A percentile compares a stretch with the other conserved stretches of the same genome.
These are phyloP conservation scores for Coryphaenoides rupestris DNA, from an alignment of 2,113 vertebrate genomes.

Conservation along the genomic window DNA sequence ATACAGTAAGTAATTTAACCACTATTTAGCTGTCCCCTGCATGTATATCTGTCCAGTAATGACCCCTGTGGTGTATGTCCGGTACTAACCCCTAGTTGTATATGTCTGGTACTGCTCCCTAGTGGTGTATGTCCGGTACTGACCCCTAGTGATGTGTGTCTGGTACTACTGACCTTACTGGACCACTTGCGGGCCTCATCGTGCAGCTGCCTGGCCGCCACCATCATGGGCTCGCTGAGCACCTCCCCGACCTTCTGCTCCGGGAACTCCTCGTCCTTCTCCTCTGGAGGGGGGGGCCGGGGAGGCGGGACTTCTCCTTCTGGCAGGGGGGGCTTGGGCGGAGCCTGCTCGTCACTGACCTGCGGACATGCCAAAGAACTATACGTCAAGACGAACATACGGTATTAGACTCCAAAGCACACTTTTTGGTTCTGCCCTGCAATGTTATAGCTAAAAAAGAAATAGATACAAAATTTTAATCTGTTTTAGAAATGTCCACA, in stretches of 20 bases:
- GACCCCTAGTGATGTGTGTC: conserved; percentile 1
- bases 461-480: no score
- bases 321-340: conserved; percentile 94
- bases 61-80: conserved; percentile 1
- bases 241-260: conserved; percentile 94
- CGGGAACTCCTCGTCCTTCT: conserved; percentile 97
- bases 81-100: conserved; percentile 47
- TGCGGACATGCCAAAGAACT: conserved; percentile 44
- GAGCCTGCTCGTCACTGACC: conserved; percentile 92
- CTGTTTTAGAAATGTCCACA: no score
- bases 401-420: neutral
- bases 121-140: no score
- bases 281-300: conserved; percentile 93
- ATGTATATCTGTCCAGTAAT: no score
- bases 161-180: conserved; percentile 78
- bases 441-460: no score
- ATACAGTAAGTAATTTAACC: no score
- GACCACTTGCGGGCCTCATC: conserved; percentile 99
- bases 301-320: conserved; percentile 95
- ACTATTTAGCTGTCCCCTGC: no score
- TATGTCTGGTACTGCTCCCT: no score
- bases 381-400: neutral
- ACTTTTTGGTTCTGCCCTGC: no score
- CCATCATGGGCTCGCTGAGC: conserved; percentile 98
- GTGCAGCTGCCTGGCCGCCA: conserved; percentile 93